Conservation (phyloP, 2,888 invertebrate genomes). For the Teleogryllus oceanicus region DNA sequence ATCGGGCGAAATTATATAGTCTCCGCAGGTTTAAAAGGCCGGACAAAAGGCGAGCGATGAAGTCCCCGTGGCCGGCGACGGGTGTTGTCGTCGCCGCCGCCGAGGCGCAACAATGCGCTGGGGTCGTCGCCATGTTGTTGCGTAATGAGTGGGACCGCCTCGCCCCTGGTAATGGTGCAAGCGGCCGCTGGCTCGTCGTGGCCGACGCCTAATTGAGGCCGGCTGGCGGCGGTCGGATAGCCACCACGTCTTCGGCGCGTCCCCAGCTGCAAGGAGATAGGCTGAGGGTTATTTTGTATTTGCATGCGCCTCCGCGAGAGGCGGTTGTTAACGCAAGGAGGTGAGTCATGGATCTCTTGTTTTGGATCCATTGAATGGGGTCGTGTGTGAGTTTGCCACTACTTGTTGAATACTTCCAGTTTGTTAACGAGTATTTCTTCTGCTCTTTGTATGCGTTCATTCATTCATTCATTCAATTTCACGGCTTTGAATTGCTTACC, state of each 20-base stretch:
- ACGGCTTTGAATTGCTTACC: too few relatives aligned
- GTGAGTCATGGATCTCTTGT: too few relatives aligned
- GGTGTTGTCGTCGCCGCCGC: background rate
- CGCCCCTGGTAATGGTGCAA: background rate
- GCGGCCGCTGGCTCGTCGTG: background rate
- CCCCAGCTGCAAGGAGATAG: background rate
- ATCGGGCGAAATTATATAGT: slow-evolving; percentile 9
- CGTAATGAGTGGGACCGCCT: background rate
- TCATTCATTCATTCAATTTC: too few relatives aligned
- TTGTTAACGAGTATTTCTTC: too few relatives aligned
- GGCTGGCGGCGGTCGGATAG: background rate
- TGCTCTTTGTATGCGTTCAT: too few relatives aligned
- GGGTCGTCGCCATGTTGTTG: slow-evolving; percentile 4
- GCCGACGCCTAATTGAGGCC: background rate
- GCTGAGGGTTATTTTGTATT: too few relatives aligned
- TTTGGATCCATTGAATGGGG: too few relatives aligned
- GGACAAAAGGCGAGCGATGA: slow-evolving; percentile 7
- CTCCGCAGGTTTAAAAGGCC: background rate
- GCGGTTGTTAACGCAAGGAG: too few relatives aligned
- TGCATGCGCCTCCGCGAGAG: too few relatives aligned
- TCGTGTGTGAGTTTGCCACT: too few relatives aligned
- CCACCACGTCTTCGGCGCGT: background rate
- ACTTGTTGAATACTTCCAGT: too few relatives aligned
- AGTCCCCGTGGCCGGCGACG: background rate
- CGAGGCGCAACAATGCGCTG: background rate